Evolutionary conservation across 1,140 invertebrate species (phyloP).

Genomic region (Laodelphax striatellus): DNA sequence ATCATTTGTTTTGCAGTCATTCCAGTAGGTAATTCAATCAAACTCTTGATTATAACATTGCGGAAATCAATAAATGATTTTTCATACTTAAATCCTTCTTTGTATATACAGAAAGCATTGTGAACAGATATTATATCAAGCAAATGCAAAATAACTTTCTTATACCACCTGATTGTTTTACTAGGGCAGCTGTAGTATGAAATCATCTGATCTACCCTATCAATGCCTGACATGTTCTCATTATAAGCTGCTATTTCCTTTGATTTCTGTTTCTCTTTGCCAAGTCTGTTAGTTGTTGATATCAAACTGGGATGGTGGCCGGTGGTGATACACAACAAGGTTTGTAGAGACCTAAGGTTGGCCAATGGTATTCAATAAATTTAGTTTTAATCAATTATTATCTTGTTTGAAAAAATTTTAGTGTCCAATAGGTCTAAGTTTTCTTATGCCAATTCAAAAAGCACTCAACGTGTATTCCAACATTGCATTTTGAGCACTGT

Average conservation of each 20-base stretch:
- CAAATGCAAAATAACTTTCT: slow-evolving; percentile 22
- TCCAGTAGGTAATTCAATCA: background rate
- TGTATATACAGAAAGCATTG: background rate
- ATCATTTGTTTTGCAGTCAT: background rate
- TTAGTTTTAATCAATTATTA: no score
- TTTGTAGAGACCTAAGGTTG: background rate
- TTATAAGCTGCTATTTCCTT: slow-evolving; percentile 12
- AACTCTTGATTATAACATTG: background rate
- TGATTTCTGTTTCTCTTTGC: slow-evolving; percentile 5
- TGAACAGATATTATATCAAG: background rate
- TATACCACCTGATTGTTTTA: slow-evolving; percentile 27
- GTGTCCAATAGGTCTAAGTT: background rate
- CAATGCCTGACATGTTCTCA: slow-evolving; percentile 25
- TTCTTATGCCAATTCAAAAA: background rate
- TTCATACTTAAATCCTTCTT: background rate
- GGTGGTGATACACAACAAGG: slow-evolving; percentile 7
- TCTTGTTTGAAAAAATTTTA: background rate
- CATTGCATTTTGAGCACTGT: no score
- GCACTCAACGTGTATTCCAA: background rate
- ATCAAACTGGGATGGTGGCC: background rate
- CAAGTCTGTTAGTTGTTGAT: slow-evolving; percentile 17
- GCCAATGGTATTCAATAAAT: no score
- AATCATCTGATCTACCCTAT: slow-evolving; percentile 26
- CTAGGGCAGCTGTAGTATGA: slow-evolving; percentile 21
- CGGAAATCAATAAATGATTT: background rate